These are phyloP conservation scores for Poecilus cupreus DNA, from an alignment of 2,888 invertebrate species.

Conservation along the genomic window DNA sequence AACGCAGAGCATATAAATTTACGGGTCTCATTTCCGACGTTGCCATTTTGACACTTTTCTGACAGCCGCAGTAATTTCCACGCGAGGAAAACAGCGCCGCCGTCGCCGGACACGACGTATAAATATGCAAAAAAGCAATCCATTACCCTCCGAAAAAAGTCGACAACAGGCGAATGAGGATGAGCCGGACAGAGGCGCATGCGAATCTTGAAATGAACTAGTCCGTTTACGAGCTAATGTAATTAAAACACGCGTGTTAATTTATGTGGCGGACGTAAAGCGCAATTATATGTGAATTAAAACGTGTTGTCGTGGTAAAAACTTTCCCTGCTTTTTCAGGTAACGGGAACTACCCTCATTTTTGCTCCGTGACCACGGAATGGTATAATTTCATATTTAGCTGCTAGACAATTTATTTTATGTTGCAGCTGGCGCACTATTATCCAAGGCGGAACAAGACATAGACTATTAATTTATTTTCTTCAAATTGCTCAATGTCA, in stretches of 20 bases:
- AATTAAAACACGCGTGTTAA: constrained; percentile 52
- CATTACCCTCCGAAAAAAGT: constrained; percentile 15
- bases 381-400: constrained; percentile 4
- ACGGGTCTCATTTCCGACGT: constrained; percentile 42
- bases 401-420: too few species aligned
- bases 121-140: constrained; percentile 41
- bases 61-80: constrained; percentile 8
- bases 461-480: too few species aligned
- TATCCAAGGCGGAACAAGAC: too few species aligned
- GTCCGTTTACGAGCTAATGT: constrained; percentile 41
- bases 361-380: neutral
- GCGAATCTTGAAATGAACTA: constrained; percentile 43
- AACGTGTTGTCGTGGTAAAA: constrained; percentile 36
- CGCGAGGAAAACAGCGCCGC: too few species aligned
- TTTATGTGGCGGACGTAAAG: constrained; percentile 45
- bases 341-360: neutral
- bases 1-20: constrained; percentile 1
- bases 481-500: too few species aligned
- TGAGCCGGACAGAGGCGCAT: neutral
- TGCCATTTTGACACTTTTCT: constrained; percentile 43
- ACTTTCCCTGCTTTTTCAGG: neutral
- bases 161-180: constrained; percentile 1
- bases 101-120: neutral
- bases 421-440: too few species aligned
- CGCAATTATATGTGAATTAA: constrained; percentile 50